Evolutionary conservation across 2,888 invertebrate species (phyloP), one percentile per base, ranked within the genome.

Genomic region (Brassicogethes aeneus): DNA sequence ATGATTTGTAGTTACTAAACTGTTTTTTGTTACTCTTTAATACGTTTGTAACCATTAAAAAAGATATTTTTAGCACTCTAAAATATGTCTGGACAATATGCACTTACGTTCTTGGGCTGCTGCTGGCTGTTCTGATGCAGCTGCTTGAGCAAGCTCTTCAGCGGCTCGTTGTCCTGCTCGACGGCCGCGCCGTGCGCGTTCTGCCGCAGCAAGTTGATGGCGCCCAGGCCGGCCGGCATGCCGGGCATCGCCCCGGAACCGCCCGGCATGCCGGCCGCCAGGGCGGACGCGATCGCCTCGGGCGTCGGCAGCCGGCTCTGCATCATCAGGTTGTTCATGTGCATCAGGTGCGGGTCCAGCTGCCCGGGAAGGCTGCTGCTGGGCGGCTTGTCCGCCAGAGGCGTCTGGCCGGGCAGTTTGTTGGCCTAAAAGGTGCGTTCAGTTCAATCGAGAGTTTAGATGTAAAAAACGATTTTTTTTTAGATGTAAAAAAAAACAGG

Each of bases 271-370:
- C 31, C 16, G 15, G 57, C 57, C 37, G 66, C 48, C 17, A 64
- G 54, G 61, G 48, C 36, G 12, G 13, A 2, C 13, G 13, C 2
- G 34, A 17, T 12, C 42, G 40, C 13, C 33, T 34, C 36, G 29
- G 50, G 47, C 12, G 47, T 35, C 15, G 58, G 58, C 39, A 66
- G 48, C 17, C 65, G 54, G 61, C 61, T 46, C 54, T 62, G 46
- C 42, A 70, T 60, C 43, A 71, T 70, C 39, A 73, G 61, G 15
- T 70, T 70, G 31, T 71, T 69, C 70, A 75, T 72, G 47, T 75
- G 74, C 40, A 72, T 69, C 35, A 74, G 71, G 10, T 51, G 57
- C 3, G 74, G 72, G 58, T 75, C 74, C 34, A 73, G 55, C n/a
- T 62, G 56, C 16, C 60, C 53, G 29, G 57, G 56, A 38, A 62